phyloP scores from a whole-genome alignment of 2,797 vertebrate species.

The Acridotheres tristis region DNA sequence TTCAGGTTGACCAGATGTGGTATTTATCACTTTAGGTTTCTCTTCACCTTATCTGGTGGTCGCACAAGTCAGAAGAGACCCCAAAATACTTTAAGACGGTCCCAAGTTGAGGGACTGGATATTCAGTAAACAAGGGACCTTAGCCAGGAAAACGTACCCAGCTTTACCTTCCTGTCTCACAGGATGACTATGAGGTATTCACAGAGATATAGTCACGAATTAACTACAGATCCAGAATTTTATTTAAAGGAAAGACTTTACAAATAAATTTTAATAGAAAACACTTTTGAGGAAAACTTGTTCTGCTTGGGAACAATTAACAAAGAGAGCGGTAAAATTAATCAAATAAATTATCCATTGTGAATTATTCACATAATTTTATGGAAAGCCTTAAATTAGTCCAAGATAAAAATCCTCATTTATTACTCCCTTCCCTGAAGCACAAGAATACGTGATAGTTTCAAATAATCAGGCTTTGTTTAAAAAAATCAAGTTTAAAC shows the following conservation, averaged over 20 bases:
- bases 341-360: background rate
- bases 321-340: background rate
- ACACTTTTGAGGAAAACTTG: background rate
- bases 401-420: background rate
- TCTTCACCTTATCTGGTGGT: background rate
- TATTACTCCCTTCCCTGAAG: background rate
- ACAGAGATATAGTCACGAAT: background rate
- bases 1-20: background rate
- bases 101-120: background rate
- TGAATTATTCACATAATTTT: background rate
- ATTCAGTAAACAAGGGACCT: background rate
- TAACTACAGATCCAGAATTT: background rate
- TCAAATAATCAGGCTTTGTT: background rate
- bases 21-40: background rate
- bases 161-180: background rate
- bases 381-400: background rate
- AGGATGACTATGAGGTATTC: background rate
- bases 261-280: background rate
- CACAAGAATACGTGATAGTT: background rate
- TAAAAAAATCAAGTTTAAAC: background rate
- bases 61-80: rapidly evolving
- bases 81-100: background rate
- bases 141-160: background rate
- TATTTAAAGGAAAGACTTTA: background rate
- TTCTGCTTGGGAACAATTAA: background rate